Evolutionary conservation across 2,797 vertebrate species (phyloP).

Genomic region (Danio albolineatus): DNA sequence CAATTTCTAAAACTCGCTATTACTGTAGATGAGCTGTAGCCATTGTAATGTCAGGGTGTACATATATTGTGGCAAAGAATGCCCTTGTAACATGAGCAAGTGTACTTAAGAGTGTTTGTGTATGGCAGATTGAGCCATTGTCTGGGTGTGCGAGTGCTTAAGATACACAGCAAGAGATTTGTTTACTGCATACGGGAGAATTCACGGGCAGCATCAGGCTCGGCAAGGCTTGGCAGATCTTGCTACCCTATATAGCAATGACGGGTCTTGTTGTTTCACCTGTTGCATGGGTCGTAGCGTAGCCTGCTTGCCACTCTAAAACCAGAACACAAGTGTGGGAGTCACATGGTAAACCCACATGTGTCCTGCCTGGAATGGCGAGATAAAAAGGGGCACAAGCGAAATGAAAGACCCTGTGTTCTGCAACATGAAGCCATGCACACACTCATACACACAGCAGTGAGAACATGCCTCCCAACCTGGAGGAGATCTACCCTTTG

Average conservation of each 20-base stretch:
- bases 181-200: slow-evolving; percentile 74
- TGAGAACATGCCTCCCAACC: slow-evolving; percentile 32
- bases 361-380: slow-evolving; percentile 66
- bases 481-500: slow-evolving; percentile 10
- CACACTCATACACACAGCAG: slow-evolving; percentile 34
- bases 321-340: slow-evolving; percentile 78
- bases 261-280: slow-evolving; percentile 82
- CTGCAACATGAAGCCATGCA: slow-evolving; percentile 46
- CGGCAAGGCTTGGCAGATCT: slow-evolving; percentile 64
- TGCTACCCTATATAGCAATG: slow-evolving; percentile 87
- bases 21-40: too few species aligned
- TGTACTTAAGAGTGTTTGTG: slow-evolving; percentile 50
- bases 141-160: slow-evolving; percentile 49
- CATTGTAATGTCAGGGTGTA: too few species aligned
- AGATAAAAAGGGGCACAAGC: slow-evolving; percentile 68
- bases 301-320: slow-evolving; percentile 71
- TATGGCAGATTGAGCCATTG: slow-evolving; percentile 60
- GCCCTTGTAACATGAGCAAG: slow-evolving; percentile 31
- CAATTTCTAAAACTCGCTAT: too few species aligned
- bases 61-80: not conserved
- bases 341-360: slow-evolving; percentile 78
- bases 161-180: slow-evolving; percentile 65
- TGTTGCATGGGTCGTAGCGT: slow-evolving; percentile 73
- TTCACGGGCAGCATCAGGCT: slow-evolving; percentile 61
- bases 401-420: slow-evolving; percentile 57